Base-by-base conservation (phyloP, 2,113 vertebrate genomes). In the Gobiocypris rarus region DNA sequence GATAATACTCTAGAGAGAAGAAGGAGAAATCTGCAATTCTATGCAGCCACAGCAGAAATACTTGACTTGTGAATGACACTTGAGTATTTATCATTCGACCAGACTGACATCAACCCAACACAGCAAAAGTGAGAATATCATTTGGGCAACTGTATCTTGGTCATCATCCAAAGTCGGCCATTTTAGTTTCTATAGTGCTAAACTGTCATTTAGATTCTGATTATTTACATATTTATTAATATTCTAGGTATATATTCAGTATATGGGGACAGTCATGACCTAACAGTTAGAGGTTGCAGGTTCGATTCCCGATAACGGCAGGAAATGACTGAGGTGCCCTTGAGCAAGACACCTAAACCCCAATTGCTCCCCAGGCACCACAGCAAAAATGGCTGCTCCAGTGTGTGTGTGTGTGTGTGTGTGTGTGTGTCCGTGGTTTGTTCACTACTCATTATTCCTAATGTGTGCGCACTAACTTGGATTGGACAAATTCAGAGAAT, bases 21-120 rank as follows among this genome's bases (percentile, higher is more conserved):
- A 65, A 67, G 41, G 26, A 54, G 19, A 43, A 63, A 52, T 83
- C 38, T 31, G 80, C 28, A 0, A 59, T 19, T 34, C 38, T 73
- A 85, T 54, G 67, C 58, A 76, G 43, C 38, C 58, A 22, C 67
- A 83, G 85, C 34, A 58, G 4, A 69, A 86, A 87, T 45, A 28
- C 5, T 56, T 15, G 69, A 26, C n/a, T 71, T 11, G n/a, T 26
- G 84, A 15, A 13, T 56, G 26, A 48, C n/a, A 56, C 54, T 9
- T 69, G 28, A 14, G 43, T 65, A 28, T 17, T 77, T 61, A 45
- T 7, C 11, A 9, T 28, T 75, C 2, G 10, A 75, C 50, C 48
- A 38, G 28, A 69, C 65, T 69, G 17, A 34, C 65, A 69, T 24
- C 41, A 24, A 69, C 9, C 31, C 65, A 54, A 54, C 17, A 1